Evolutionary conservation across 2,113 vertebrate species (phyloP), one percentile per base, ranked within the genome.

Genomic region (Grammomys surdaster): DNA sequence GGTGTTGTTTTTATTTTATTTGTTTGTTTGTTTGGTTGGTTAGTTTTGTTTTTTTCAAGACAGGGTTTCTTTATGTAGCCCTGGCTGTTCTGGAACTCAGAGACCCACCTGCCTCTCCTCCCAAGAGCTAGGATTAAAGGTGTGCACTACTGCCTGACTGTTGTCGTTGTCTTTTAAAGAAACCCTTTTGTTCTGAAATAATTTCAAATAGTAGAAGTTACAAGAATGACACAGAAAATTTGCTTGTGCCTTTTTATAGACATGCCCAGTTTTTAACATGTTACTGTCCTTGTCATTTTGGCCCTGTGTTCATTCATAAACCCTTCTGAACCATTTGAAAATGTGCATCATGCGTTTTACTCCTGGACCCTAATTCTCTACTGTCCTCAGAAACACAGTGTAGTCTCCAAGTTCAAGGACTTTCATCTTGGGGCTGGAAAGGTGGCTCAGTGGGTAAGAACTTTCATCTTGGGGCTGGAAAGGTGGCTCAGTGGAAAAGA

Each of bases 351-450:
- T 2, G 2, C 3, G 0, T 72, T 80, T 14, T 22, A 58, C 19
- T 58, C 70, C 72, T 48, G 76, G 78, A 17, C 33, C 28, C 60
- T 65, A 56, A 26, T 75, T 31, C 80, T 80, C 54, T 5, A 40
- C 9, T 24, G 16, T 36, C 86, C 75, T 88, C 69, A 60, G 63
- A 77, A 31, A 28, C 40, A 91, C 9, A 72, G 48, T 28, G 11
- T 9, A 1, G 48, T 43, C 91, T 95, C 63, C 85, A 92, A 67
- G 73, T 80, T 80, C 31, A 92, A 51, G 77, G 58, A 80, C 80
- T 58, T 63, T 51, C 20, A 2, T 67, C 22, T 28, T 73, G 33
- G 10, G 78, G 33, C 78, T 13, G 48, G 76, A 78, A 3, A 33
- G 48, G 14, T 46, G 43, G 73, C 73, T 76, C 73, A 46, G 76